Evolutionary conservation across 1,140 invertebrate species (phyloP).

Genomic region (Prorops nasuta): DNA sequence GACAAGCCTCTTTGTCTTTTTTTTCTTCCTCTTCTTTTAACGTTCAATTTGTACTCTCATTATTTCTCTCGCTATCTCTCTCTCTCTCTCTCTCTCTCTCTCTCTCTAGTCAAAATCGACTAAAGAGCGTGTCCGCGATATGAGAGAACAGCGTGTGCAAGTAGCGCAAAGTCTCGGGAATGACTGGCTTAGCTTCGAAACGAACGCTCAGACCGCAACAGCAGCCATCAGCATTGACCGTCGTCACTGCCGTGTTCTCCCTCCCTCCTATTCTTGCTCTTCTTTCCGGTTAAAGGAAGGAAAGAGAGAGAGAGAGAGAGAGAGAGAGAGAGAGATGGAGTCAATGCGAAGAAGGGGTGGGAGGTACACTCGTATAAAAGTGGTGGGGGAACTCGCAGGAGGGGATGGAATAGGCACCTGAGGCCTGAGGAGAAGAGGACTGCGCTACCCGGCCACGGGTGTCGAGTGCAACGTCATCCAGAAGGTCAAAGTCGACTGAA

Average conservation of each 20-base stretch:
- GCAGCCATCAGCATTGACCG: constrained; percentile 46
- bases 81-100: constrained; percentile 3
- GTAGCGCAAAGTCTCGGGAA: constrained; percentile 33
- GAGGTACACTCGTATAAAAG: no score
- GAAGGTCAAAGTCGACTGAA: neutral
- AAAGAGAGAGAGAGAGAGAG: neutral
- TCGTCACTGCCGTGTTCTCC: constrained; percentile 6
- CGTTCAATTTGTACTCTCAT: no score
- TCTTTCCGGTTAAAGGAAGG: no score
- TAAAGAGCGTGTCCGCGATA: no score
- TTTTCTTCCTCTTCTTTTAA: no score
- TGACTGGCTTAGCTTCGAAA: constrained; percentile 32
- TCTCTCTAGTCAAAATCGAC: constrained; percentile 3
- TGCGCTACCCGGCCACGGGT: no score
- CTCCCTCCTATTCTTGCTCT: neutral
- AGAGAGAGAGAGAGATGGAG: neutral
- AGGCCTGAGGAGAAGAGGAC: no score
- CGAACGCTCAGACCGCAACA: constrained; percentile 7
- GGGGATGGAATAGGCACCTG: no score
- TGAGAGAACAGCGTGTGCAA: no score
- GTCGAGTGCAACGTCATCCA: neutral
- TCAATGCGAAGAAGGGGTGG: no score
- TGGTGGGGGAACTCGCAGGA: no score
- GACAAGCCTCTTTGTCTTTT: no score
- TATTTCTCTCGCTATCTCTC: neutral